These are phyloP conservation scores for Burhinus bistriatus DNA, from an alignment of 2,113 vertebrate genomes.

Conservation along the genomic window DNA sequence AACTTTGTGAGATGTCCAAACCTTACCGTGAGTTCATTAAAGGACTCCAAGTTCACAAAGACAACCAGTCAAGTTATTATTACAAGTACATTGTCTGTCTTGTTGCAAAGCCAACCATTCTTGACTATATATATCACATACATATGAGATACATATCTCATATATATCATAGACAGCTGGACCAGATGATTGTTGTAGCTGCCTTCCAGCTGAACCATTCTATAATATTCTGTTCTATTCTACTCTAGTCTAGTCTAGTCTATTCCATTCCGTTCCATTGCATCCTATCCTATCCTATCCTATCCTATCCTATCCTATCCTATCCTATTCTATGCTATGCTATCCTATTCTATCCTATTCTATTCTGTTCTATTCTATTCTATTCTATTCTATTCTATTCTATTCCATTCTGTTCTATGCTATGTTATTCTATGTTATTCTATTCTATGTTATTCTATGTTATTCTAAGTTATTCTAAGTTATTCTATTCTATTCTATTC, in stretches of 20 bases:
- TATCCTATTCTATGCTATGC: no score
- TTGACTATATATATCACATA: background rate
- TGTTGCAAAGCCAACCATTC: background rate
- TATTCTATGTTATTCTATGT: background rate
- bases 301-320: no score
- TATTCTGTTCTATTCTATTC: no score
- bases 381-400: no score
- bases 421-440: no score
- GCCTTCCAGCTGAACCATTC: background rate
- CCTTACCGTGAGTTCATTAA: background rate
- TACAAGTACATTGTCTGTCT: background rate
- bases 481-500: background rate
- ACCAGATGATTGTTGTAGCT: background rate
- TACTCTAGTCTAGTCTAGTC: no score
- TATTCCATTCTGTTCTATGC: no score
- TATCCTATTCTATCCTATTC: no score
- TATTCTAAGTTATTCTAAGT: no score
- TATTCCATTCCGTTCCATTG: no score
- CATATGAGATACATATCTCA: background rate
- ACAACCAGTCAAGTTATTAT: background rate
- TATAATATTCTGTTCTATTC: accelerated
- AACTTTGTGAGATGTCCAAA: background rate
- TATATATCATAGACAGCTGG: background rate
- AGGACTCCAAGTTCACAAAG: background rate
- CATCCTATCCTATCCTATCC: no score